Evolutionary conservation across 2,797 vertebrate species (phyloP).

Genomic region (Helicolenus hilgendorfi): DNA sequence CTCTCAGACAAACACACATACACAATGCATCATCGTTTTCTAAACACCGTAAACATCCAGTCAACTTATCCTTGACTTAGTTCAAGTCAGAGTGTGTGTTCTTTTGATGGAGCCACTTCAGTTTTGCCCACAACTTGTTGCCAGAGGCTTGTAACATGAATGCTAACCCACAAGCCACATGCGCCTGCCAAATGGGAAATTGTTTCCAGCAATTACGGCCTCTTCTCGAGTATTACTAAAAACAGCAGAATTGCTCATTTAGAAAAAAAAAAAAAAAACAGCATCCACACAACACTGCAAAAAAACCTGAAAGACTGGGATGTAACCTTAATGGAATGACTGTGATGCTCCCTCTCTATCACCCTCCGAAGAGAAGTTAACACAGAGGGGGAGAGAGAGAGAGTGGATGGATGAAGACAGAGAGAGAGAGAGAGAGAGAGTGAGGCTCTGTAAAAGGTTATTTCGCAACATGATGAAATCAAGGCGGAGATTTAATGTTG

Average conservation of each 20-base stretch:
- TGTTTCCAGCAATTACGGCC: slow-evolving; percentile 60
- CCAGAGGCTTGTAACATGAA: slow-evolving; percentile 53
- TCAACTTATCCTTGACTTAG: neutral
- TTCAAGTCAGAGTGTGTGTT: slow-evolving; percentile 15
- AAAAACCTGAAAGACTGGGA: slow-evolving; percentile 17
- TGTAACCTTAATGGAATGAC: slow-evolving; percentile 59
- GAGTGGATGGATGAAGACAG: slow-evolving; percentile 60
- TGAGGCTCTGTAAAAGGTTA: slow-evolving; percentile 64
- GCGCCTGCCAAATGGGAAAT: slow-evolving; percentile 35
- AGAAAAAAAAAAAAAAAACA: neutral
- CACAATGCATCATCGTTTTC: neutral
- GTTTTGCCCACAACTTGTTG: slow-evolving; percentile 37
- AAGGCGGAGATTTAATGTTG: slow-evolving; percentile 74
- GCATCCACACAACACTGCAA: slow-evolving; percentile 24
- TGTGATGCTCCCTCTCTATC: slow-evolving; percentile 51
- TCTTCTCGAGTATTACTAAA: slow-evolving; percentile 59
- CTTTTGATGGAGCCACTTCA: slow-evolving; percentile 46
- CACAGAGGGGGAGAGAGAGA: slow-evolving; percentile 44
- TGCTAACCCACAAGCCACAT: slow-evolving; percentile 35
- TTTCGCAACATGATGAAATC: slow-evolving; percentile 80
- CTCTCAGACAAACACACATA: neutral
- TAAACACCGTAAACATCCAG: slow-evolving; percentile 27
- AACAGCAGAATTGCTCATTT: slow-evolving; percentile 42
- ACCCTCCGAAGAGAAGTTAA: slow-evolving; percentile 68
- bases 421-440: slow-evolving; percentile 28